Conservation (phyloP, 2,888 invertebrate species). For the Pomacea canaliculata region DNA sequence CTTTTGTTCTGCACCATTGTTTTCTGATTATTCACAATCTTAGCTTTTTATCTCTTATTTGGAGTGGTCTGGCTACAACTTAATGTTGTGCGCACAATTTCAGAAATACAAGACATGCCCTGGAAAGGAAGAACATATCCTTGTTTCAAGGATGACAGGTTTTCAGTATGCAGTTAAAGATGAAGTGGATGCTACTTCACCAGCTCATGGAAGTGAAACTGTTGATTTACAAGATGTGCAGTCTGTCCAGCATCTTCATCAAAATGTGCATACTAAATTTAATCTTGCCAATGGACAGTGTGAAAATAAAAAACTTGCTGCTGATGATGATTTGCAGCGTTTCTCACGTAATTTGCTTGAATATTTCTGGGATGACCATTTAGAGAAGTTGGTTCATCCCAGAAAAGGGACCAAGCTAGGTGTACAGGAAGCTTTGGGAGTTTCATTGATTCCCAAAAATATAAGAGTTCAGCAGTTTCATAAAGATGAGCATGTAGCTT, state of each 20-base stretch:
- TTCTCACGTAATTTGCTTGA: slow-evolving; percentile 40
- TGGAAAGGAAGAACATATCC: background rate
- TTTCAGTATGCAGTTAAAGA: background rate
- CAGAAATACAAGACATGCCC: background rate
- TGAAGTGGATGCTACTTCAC: background rate
- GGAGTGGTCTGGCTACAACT: no score
- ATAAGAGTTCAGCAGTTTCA: slow-evolving; percentile 41
- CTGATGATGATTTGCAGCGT: background rate
- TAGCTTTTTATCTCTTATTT: no score
- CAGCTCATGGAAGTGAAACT: background rate
- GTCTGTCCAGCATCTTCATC: no score
- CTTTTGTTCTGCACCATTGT: no score
- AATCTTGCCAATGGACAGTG: background rate
- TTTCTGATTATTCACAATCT: no score
- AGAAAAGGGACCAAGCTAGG: slow-evolving; percentile 40
- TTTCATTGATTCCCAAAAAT: slow-evolving; percentile 42
- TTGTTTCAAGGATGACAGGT: background rate
- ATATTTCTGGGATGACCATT: slow-evolving; percentile 49
- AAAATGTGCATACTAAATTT: background rate
- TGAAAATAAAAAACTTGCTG: background rate
- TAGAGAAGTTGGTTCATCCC: slow-evolving; percentile 49
- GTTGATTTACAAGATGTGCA: no score
- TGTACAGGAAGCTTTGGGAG: slow-evolving; percentile 36
- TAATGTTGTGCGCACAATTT: background rate
- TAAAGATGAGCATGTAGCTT: slow-evolving; percentile 69